Conservation (phyloP, 2,113 vertebrate genomes). For the Phylloscopus trochiloides region DNA sequence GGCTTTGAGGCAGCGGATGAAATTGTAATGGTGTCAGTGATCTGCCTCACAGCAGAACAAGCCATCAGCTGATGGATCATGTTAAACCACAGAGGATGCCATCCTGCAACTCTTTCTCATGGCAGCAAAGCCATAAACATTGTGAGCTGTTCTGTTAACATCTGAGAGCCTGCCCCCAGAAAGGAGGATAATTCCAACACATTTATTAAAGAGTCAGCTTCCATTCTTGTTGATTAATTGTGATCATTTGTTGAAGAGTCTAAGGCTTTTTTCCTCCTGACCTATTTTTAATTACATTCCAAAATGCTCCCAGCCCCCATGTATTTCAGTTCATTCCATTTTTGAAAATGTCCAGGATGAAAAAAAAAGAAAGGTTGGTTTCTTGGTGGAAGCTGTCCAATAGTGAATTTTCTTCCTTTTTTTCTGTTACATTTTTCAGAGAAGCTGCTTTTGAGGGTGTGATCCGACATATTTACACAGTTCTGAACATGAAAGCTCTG, state of each 20-base stretch:
- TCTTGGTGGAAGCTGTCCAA: not conserved
- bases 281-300: not conserved
- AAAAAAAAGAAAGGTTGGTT: not conserved
- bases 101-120: not conserved
- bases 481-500: not conserved
- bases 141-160: not conserved
- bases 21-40: slow-evolving; percentile 24
- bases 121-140: not conserved
- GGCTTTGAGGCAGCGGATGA: slow-evolving; percentile 39
- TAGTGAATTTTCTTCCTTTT: not conserved
- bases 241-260: not conserved
- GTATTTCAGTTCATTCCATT: not conserved
- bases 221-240: not conserved
- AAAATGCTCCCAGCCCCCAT: not conserved
- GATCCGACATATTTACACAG: not conserved
- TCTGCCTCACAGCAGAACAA: slow-evolving; percentile 37
- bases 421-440: not conserved
- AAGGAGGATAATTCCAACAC: not conserved
- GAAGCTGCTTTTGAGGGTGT: not conserved
- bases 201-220: not conserved
- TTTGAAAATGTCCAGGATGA: not conserved
- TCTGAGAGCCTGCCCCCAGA: not conserved
- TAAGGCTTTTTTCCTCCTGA: not conserved
- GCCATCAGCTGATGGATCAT: slow-evolving; percentile 55
- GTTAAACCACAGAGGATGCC: slow-evolving; percentile 32